phyloP scores from a whole-genome alignment of 2,888 invertebrate genomes.

The Tetragonula carbonaria region DNA sequence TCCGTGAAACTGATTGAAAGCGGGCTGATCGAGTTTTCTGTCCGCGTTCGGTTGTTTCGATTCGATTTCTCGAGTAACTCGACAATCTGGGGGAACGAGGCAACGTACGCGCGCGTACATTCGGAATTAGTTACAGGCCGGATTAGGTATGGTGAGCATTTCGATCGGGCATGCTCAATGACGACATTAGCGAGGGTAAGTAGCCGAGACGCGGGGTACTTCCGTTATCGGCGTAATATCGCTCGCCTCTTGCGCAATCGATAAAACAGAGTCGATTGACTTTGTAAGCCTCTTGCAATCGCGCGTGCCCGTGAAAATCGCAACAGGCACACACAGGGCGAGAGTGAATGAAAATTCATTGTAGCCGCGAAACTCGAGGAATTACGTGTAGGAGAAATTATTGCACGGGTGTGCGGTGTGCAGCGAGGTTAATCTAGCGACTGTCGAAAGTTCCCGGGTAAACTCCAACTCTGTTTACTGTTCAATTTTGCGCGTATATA shows the following conservation, averaged over 20 bases:
- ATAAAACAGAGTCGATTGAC: background rate
- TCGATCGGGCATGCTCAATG: slow-evolving; percentile 76
- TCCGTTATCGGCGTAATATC: slow-evolving; percentile 54
- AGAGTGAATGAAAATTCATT: background rate
- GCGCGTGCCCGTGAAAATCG: background rate
- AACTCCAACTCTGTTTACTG: background rate
- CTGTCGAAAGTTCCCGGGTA: background rate
- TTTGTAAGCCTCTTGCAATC: background rate
- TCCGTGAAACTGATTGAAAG: background rate
- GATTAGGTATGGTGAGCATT: slow-evolving; percentile 69
- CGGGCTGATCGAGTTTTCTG: background rate
- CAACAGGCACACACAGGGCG: background rate
- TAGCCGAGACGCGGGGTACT: slow-evolving; percentile 69
- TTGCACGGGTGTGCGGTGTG: background rate
- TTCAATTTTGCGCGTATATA: background rate
- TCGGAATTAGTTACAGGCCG: slow-evolving; percentile 56
- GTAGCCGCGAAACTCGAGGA: background rate
- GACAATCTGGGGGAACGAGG: slow-evolving; percentile 22
- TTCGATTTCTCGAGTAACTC: slow-evolving; percentile 22
- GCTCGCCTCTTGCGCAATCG: slow-evolving; percentile 32
- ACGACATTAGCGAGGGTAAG: slow-evolving; percentile 74
- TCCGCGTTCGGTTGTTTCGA: background rate
- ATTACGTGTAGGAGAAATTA: background rate
- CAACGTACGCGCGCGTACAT: slow-evolving; percentile 24
- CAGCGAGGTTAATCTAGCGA: background rate